Percentiles rank a stretch among this genome's conserved stretches.
Conservation (phyloP, 2,797 vertebrate genomes). For the Xyrichtys novacula region DNA sequence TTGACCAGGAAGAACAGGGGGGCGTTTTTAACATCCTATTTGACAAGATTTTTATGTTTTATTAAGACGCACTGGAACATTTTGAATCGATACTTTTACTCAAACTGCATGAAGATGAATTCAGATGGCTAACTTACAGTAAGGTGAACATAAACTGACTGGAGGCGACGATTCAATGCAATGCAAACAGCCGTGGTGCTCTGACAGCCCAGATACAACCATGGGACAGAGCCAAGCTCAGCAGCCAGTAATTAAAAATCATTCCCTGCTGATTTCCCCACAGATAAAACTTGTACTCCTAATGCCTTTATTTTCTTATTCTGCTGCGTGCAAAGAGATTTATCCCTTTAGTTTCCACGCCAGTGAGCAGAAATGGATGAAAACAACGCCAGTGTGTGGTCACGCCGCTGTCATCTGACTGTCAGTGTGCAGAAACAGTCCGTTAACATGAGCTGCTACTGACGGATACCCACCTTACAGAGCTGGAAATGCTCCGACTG, state of each 20-base stretch:
- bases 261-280: background rate
- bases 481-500: constrained; percentile 99
- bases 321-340: no score
- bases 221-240: constrained; percentile 8
- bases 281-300: constrained; percentile 1
- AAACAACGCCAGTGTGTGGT: constrained; percentile 41
- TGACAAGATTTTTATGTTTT: background rate
- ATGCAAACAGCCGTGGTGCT: constrained; percentile 55
- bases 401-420: constrained; percentile 67
- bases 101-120: constrained; percentile 12
- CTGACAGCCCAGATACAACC: constrained; percentile 3
- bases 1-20: background rate
- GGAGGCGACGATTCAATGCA: constrained; percentile 65
- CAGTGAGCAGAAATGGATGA: background rate
- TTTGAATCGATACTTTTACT: background rate
- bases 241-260: constrained; percentile 2
- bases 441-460: background rate
- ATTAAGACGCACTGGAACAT: background rate
- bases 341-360: background rate
- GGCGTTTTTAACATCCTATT: background rate
- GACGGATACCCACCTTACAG: constrained; percentile 92
- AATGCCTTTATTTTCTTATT: background rate
- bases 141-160: constrained; percentile 28
- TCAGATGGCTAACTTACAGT: constrained; percentile 12
- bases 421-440: constrained; percentile 16